Percentiles rank a stretch among this genome's conserved stretches.
These are phyloP conservation scores for Drosophila nikananu DNA, from an alignment of 1,140 invertebrate genomes.

Conservation along the genomic window DNA sequence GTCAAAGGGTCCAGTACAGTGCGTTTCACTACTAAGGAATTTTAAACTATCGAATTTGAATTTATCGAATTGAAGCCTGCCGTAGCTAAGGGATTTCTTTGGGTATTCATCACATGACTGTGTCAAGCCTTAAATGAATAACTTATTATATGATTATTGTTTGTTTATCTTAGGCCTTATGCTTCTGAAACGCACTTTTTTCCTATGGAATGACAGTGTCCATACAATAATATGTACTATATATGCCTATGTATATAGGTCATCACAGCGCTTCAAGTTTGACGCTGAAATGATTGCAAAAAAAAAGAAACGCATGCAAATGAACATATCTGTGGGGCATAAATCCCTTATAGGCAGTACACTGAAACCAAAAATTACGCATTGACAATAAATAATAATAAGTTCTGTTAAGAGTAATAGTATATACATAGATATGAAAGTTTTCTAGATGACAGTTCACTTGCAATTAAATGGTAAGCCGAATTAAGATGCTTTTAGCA, in stretches of 20 bases:
- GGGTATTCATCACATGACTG: background rate
- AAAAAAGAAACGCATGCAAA: conserved; percentile 35
- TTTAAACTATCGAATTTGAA: background rate
- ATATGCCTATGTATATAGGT: conserved; percentile 27
- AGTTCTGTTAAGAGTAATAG: background rate
- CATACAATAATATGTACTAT: background rate
- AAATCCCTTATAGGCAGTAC: conserved; percentile 14
- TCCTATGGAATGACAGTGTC: background rate
- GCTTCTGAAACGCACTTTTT: conserved; percentile 12
- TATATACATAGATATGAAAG: too few species aligned
- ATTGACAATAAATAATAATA: too few species aligned
- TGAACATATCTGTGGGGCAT: conserved; percentile 34
- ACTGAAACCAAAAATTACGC: background rate
- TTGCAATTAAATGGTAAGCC: background rate
- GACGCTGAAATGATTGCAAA: conserved; percentile 25
- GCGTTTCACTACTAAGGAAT: background rate
- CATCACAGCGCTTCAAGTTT: conserved; percentile 38
- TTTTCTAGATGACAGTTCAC: too few species aligned
- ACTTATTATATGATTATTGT: background rate
- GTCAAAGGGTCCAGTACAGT: conserved; percentile 12
- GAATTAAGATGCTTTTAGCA: background rate
- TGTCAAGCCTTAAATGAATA: background rate
- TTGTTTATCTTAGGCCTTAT: background rate
- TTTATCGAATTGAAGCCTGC: too few species aligned
- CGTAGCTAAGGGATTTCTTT: background rate